Base-by-base conservation (phyloP, 2,797 vertebrate genomes). In the Adrianichthys oophorus region DNA sequence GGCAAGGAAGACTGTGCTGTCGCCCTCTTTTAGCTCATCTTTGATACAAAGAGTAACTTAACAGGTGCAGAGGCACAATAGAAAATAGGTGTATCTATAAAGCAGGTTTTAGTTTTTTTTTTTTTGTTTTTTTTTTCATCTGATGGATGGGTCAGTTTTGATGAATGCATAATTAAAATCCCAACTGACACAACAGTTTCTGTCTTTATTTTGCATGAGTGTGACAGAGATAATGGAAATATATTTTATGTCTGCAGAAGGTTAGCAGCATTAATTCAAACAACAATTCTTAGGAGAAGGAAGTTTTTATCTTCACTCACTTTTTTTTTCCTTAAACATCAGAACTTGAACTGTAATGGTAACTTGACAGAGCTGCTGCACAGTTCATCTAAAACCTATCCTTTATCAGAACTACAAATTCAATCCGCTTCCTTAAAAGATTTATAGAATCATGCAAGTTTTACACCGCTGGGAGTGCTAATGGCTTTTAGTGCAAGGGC, bases 391-490 rank as follows among this genome's bases (percentile, higher is more conserved):
- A 87, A 87, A 92, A 85, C 76, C 26, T 45, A 87, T 76, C 86
- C 78, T 87, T 89, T 90, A 89, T 88, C 83, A 79, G 60, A 69
- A 89, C 82, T 65, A 90, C 84, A 85, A 85, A 91, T 90, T 87
- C 86, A 91, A 91, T 86, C 82, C 82, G 74, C 77, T 72, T 80
- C 82, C 61, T 76, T 97, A 80, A 96, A 97, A 95, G 88, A 96
- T 96, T 96, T 93, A 97, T 94, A 76, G 59, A 79, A 92, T 93
- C 94, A 94, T 96, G 91, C 90, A 98, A 94, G 82, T 95, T 96
- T 97, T 95, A 95, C 80, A 62, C 86, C 82, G 86, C 80, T 85
- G 93, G 94, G 92, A 92, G 91, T 79, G 84, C 85, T 95, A 95
- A 96, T 95, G 92, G 92, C 84, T 95, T 94, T 94, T 91, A 92